Evolutionary conservation across 2,797 vertebrate species (phyloP), one percentile per base, ranked within the genome.

Genomic region (Coilia nasus): DNA sequence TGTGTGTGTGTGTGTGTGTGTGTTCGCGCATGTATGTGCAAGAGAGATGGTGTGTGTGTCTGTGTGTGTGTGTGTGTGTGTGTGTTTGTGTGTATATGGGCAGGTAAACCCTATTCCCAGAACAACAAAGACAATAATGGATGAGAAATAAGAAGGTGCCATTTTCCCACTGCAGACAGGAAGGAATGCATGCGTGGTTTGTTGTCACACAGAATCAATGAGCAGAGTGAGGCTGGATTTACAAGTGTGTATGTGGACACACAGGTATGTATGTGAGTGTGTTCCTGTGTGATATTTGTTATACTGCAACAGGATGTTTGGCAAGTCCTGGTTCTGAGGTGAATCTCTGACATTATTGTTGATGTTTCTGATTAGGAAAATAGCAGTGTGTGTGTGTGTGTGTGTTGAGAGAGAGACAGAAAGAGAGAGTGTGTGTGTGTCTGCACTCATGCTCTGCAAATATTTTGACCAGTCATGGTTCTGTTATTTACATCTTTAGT

Each of bases 141-240:
- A n/a, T 64, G 60, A 64, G 60, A 64, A 57, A 57, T 57, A 17
- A 19, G 56, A 17, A 82, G 54, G 81, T 82, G 11, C 5, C 23
- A 12, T 47, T 82, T 82, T 82, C 81, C 81, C 81, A 82, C 47
- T 82, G 46, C 11, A 56, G 25, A 82, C 81, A 56, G 81, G 28
- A 82, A 82, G 47, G 46, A 23, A 28, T 23, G 50, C 23, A 82
- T 82, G 81, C 10, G 15, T 82, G 47, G 23, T 82, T 56, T 82
- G 81, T 23, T 67, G 11, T 14, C 23, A 6, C 21, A 62, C 59
- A 9, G 2, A 6, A n/a, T 7, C 59, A 62, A 6, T 23, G 59
- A n/a, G n/a, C n/a, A 9, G 1, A 23, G 25, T 28, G 14, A 23
- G 10, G 5, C 25, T 62, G 21, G 21, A n/a, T 62, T 7, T 62